Evolutionary conservation across 2,888 invertebrate species (phyloP).

Genomic region (Gastracanthus pulcherrimus): DNA sequence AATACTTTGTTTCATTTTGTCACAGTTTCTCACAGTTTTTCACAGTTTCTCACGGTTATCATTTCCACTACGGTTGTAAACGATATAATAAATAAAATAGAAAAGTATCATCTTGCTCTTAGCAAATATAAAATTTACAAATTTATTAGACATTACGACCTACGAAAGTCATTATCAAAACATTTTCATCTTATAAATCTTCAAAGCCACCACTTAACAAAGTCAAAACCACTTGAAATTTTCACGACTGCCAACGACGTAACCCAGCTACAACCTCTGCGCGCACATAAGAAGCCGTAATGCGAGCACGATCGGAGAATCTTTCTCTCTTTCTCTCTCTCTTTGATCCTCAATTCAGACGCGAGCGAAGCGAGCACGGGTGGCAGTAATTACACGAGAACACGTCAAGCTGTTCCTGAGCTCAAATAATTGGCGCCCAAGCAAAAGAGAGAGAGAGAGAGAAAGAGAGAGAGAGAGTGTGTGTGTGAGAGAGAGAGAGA

Average conservation of each 20-base stretch:
- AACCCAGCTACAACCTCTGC: background rate
- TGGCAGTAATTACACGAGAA: conserved; percentile 11
- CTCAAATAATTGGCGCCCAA: conserved; percentile 30
- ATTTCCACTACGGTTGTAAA: background rate
- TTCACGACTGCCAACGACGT: background rate
- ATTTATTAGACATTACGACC: too few relatives aligned
- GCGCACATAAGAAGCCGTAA: too few relatives aligned
- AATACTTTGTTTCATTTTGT: too few relatives aligned
- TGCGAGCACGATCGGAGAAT: conserved; percentile 1
- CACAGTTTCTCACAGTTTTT: background rate
- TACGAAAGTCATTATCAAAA: background rate
- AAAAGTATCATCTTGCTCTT: background rate
- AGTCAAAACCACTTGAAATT: background rate
- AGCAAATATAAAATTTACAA: background rate
- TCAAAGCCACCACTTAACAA: background rate
- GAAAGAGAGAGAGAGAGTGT: background rate
- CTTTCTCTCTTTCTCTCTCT: background rate
- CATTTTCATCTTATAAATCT: too few relatives aligned
- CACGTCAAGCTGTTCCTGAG: conserved; percentile 22
- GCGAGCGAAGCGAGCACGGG: background rate
- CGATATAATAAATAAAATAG: too few relatives aligned
- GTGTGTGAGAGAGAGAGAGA: background rate
- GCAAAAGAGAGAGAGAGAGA: background rate
- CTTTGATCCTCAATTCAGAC: background rate
- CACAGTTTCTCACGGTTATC: too few relatives aligned